Evolutionary conservation across 2,113 vertebrate species (phyloP).

Genomic region (Butorides virescens): DNA sequence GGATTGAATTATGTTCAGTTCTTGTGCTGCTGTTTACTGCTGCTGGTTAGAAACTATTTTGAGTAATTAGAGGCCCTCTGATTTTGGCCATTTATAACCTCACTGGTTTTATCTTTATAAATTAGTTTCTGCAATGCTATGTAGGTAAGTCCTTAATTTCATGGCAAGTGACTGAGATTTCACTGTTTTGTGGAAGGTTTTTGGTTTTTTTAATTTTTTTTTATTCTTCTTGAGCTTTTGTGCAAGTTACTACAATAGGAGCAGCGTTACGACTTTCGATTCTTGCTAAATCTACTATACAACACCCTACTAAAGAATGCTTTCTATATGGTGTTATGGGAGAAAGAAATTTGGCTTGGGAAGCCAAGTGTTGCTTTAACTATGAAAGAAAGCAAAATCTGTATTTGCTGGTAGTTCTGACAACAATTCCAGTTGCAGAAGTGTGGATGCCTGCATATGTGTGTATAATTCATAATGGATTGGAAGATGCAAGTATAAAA

Average conservation of each 20-base stretch:
- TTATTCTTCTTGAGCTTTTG: background rate
- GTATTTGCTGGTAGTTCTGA: background rate
- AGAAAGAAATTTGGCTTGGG: background rate
- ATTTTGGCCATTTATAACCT: background rate
- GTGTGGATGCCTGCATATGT: background rate
- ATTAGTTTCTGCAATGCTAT: background rate
- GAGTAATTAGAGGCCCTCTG: background rate
- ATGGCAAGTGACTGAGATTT: background rate
- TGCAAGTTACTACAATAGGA: rapidly evolving
- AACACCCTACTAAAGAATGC: background rate
- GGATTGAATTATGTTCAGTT: background rate
- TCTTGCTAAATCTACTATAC: background rate
- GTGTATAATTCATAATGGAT: background rate
- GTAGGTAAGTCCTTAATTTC: background rate
- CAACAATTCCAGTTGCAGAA: background rate
- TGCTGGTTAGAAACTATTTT: background rate
- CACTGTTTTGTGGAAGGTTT: background rate
- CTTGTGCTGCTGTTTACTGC: background rate
- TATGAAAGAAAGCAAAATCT: background rate
- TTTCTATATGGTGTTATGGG: background rate
- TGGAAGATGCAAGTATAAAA: background rate
- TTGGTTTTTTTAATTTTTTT: background rate
- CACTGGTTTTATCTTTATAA: background rate
- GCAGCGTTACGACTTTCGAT: background rate
- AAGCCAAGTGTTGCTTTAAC: background rate